phyloP scores from a whole-genome alignment of 2,797 vertebrate genomes.

The Danio tinwini region DNA sequence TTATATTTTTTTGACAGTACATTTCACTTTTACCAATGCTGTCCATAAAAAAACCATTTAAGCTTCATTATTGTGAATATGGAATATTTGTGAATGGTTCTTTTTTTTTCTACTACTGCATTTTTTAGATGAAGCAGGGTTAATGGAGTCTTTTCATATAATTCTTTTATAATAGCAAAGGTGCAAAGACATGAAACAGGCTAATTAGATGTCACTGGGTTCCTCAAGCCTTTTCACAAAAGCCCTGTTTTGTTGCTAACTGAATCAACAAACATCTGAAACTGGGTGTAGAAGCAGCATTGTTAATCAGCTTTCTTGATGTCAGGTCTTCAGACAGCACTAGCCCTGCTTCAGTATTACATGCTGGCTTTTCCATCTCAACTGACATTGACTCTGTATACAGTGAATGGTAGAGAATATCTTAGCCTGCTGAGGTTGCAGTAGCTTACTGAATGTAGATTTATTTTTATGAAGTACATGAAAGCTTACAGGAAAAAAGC shows the following conservation, averaged over 20 bases:
- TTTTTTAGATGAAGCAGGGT: conserved; percentile 1
- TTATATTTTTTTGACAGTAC: no score
- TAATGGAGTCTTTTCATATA: conserved; percentile 14
- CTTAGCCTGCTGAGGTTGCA: not conserved
- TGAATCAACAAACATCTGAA: conserved; percentile 24
- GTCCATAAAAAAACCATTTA: not conserved
- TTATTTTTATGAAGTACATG: no score
- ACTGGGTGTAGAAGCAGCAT: conserved; percentile 9
- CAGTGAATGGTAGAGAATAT: not conserved
- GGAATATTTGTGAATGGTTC: not conserved
- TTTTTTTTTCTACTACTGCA: not conserved
- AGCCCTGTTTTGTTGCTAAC: not conserved
- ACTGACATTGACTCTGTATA: not conserved
- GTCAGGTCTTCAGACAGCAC: not conserved
- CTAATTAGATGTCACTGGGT: conserved; percentile 34
- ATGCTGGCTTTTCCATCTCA: not conserved
- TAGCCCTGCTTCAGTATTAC: not conserved
- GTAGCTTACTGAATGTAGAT: not conserved
- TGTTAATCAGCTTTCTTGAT: conserved; percentile 26
- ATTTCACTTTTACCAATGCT: not conserved
- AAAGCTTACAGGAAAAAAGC: no score
- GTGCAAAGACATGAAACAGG: conserved; percentile 17
- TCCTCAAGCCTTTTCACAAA: not conserved
- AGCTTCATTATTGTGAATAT: not conserved
- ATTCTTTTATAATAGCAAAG: conserved; percentile 19